Evolutionary conservation across 2,888 invertebrate genomes (phyloP), one percentile per base, ranked within the genome.

Genomic region (Xestia rhomboidea): DNA sequence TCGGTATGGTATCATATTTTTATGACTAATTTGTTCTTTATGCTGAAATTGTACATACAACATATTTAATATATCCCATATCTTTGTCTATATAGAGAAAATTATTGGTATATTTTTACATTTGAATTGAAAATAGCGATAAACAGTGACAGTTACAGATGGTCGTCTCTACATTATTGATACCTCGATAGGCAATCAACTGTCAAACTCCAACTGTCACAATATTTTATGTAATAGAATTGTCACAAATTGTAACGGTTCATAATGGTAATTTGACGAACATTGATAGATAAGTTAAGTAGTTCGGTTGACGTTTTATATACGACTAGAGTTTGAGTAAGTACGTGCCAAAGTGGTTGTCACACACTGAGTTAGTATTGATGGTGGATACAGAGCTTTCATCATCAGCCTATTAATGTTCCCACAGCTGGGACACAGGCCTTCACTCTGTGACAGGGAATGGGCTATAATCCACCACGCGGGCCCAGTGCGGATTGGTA

Each of bases 171-270:
- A 27, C 27, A 27, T 72, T 84, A 75, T 86, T 74, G 66, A 85
- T 72, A 62, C 34, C 24, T 57, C 49, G 63, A 70, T 49, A 67
- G 21, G 62, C 83, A 44, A 41, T 10, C 10, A 41, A 41, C 10
- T 41, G 57, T 60, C 71, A 4, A 63, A 74, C 66, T 44, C 34
- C 15, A 8, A 30, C 83, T 86, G 86, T 83, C 83, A 83, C 67
- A 86, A 86, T 86, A 86, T 86, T 69, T 77, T 44, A 82, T 64
- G 78, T 57, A 41, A 78, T 41, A 66, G 68, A 82, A 82, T 74
- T 86, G 74, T 86, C 86, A 83, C 71, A 83, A 51, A 78, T n/a
- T 51, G 54, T 82, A 83, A 76, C 85, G 68, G 77, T 72, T 41
- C 68, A 8, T 67, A 85, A 76, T 83, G 82, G 41, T 85, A 76